Conservation (phyloP, 2,888 invertebrate genomes). For the Mesopsocus fuscifrons region DNA sequence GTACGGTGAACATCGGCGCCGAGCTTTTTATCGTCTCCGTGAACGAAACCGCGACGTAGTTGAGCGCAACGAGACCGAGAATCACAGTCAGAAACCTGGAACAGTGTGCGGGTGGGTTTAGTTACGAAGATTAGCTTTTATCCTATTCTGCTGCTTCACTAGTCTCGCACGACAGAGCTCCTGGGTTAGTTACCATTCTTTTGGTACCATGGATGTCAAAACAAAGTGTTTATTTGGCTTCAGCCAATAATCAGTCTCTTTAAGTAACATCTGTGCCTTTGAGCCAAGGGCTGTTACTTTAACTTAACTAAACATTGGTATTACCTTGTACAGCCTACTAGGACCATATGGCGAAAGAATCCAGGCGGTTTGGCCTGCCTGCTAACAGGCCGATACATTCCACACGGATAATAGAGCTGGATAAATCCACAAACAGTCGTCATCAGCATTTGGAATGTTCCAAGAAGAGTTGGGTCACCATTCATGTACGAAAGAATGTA, state of each 20-base stretch:
- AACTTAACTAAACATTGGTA: too few relatives aligned
- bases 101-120: too few relatives aligned
- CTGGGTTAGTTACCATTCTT: too few relatives aligned
- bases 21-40: constrained; percentile 67
- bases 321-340: constrained; percentile 51
- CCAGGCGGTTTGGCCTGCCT: constrained; percentile 40
- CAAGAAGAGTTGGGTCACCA: constrained; percentile 53
- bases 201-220: too few relatives aligned
- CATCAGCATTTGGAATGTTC: constrained; percentile 56
- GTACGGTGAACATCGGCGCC: constrained; percentile 57
- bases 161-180: too few relatives aligned
- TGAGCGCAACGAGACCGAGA: constrained; percentile 49
- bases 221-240: too few relatives aligned
- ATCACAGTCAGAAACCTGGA: constrained; percentile 51
- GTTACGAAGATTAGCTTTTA: too few relatives aligned
- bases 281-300: too few relatives aligned
- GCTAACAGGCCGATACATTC: constrained; percentile 42
- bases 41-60: constrained; percentile 62
- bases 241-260: too few relatives aligned
- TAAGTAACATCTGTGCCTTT: too few relatives aligned
- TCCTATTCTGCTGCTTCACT: too few relatives aligned
- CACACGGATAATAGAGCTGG: constrained; percentile 53
- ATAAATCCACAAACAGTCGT: constrained; percentile 53
- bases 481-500: constrained; percentile 51
- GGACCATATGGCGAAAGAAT: constrained; percentile 50